These are phyloP conservation scores for Gouania willdenowi DNA, from an alignment of 2,797 vertebrate species.

Conservation along the genomic window DNA sequence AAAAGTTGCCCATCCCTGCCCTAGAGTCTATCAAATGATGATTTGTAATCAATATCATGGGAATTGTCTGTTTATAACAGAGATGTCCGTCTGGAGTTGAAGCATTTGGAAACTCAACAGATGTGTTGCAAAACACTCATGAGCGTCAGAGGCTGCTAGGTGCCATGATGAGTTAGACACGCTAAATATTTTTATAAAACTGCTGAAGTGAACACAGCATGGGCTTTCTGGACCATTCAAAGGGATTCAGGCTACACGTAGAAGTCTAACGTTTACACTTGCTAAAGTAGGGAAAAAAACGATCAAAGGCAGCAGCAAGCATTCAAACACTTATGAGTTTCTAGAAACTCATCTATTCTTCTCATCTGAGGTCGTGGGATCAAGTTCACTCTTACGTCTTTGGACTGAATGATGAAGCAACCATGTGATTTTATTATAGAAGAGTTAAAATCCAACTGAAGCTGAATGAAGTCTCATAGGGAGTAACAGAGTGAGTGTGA, in stretches of 20 bases:
- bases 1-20: too few species aligned
- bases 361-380: slow-evolving; percentile 24
- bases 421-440: background rate
- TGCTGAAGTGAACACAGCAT: background rate
- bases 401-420: too few species aligned
- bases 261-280: slow-evolving; percentile 25
- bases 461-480: slow-evolving; percentile 8
- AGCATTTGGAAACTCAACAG: slow-evolving; percentile 22
- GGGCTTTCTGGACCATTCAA: slow-evolving; percentile 2
- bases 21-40: slow-evolving; percentile 50
- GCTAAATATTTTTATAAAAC: slow-evolving; percentile 13
- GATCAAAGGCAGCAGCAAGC: slow-evolving; percentile 1
- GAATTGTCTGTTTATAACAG: slow-evolving; percentile 44
- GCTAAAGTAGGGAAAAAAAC: slow-evolving; percentile 2
- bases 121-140: slow-evolving; percentile 4
- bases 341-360: background rate
- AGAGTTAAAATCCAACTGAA: slow-evolving; percentile 4
- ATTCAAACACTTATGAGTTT: slow-evolving; percentile 42
- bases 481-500: slow-evolving; percentile 32
- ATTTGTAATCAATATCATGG: slow-evolving; percentile 62
- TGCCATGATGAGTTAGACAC: slow-evolving; percentile 12
- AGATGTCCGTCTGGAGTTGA: slow-evolving; percentile 27
- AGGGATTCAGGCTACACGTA: background rate
- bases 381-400: background rate
- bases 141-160: slow-evolving; percentile 3